phyloP scores from a whole-genome alignment of 2,888 invertebrate species.

The Drosophila macrospina region DNA sequence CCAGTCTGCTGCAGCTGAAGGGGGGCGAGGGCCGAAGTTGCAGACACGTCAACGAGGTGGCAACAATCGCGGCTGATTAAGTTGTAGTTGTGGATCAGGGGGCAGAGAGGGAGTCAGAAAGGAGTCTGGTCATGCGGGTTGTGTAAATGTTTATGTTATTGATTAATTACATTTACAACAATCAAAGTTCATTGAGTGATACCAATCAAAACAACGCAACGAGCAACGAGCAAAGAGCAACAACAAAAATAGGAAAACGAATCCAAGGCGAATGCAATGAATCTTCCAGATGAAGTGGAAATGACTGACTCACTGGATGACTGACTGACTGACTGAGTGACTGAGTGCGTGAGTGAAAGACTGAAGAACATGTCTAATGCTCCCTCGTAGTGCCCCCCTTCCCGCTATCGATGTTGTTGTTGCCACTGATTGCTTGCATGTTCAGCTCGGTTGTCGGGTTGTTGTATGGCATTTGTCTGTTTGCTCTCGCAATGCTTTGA shows the following conservation, averaged over 20 bases:
- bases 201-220: slow-evolving; percentile 80
- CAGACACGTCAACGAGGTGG: slow-evolving; percentile 2
- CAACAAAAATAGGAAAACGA: slow-evolving; percentile 28
- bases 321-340: slow-evolving; percentile 46
- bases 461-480: slow-evolving; percentile 79
- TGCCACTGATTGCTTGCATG: slow-evolving; percentile 70
- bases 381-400: background rate
- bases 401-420: background rate
- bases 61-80: slow-evolving; percentile 67
- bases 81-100: slow-evolving; percentile 27
- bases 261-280: slow-evolving; percentile 65
- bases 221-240: slow-evolving; percentile 44
- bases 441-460: slow-evolving; percentile 65
- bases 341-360: slow-evolving; percentile 52
- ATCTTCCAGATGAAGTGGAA: slow-evolving; percentile 62
- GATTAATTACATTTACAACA: slow-evolving; percentile 81
- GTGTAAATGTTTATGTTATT: slow-evolving; percentile 77
- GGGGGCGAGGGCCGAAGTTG: background rate
- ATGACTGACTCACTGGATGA: slow-evolving; percentile 45
- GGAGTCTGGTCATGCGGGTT: slow-evolving; percentile 30
- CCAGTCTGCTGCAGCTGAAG: background rate
- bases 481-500: slow-evolving; percentile 69
- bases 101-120: background rate
- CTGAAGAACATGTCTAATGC: slow-evolving; percentile 71
- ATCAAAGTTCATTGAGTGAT: slow-evolving; percentile 81